phyloP scores from a whole-genome alignment of 2,113 vertebrate species.

The Cercopithecus mona region DNA sequence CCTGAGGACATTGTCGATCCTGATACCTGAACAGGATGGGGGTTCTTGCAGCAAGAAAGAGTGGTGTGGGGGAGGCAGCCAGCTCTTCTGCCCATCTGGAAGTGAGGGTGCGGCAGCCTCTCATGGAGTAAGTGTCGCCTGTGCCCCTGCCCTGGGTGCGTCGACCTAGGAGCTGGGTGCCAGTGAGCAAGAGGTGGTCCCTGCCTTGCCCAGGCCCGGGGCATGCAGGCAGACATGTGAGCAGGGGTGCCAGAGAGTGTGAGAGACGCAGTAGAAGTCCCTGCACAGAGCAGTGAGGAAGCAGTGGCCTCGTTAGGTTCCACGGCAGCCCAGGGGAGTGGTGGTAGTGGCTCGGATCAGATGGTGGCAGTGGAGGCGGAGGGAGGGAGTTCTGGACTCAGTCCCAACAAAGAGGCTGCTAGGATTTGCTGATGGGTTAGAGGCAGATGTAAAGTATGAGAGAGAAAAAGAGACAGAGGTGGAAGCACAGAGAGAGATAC shows the following conservation, averaged over 20 bases:
- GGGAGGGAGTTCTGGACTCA: background rate
- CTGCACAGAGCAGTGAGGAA: background rate
- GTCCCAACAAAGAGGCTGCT: background rate
- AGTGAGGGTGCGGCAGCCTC: too few relatives aligned
- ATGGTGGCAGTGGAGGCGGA: too few relatives aligned
- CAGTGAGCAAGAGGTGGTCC: background rate
- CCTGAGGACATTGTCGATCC: too few relatives aligned
- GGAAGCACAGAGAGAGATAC: background rate
- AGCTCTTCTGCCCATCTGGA: background rate
- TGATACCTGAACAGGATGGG: background rate
- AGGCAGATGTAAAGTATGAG: too few relatives aligned
- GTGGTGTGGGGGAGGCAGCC: rapidly evolving
- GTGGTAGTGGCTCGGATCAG: background rate
- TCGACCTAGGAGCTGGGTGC: too few relatives aligned
- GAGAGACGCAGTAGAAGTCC: background rate
- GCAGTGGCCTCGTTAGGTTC: too few relatives aligned
- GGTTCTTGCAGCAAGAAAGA: background rate
- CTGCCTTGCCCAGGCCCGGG: background rate
- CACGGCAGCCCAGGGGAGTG: background rate
- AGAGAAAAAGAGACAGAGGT: background rate
- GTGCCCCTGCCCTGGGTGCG: rapidly evolving
- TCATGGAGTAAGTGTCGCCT: background rate
- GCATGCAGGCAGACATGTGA: background rate
- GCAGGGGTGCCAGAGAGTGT: background rate
- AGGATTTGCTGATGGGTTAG: background rate